Percentiles rank a stretch among this genome's conserved stretches.
Conservation (phyloP, 2,797 vertebrate species). For the Schizopygopsis pylzovi region DNA sequence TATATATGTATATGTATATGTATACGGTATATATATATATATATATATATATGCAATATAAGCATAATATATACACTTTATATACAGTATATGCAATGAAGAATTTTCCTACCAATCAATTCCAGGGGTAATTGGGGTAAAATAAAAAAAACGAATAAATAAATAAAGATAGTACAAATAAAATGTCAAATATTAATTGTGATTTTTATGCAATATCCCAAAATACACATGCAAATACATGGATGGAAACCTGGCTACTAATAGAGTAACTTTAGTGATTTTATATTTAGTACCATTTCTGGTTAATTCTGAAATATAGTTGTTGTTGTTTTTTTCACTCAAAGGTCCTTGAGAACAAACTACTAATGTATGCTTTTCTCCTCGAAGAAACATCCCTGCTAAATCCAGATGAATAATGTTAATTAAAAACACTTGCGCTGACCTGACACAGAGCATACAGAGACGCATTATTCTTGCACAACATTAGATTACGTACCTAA, state of each 20-base stretch:
- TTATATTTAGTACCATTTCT: neutral
- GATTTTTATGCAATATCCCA: too few species aligned
- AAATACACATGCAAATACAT: neutral
- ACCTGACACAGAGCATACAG: slow-evolving; percentile 11
- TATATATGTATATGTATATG: too few species aligned
- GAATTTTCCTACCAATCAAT: too few species aligned
- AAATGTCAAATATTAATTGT: too few species aligned
- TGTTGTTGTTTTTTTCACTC: neutral
- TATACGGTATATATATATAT: too few species aligned
- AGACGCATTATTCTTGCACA: slow-evolving; percentile 33
- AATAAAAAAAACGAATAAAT: too few species aligned
- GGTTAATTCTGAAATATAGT: neutral
- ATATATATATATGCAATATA: too few species aligned
- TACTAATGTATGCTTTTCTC: neutral
- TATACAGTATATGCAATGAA: too few species aligned
- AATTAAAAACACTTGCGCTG: slow-evolving; percentile 27
- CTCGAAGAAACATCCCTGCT: neutral
- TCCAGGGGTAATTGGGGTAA: too few species aligned
- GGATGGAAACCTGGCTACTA: neutral
- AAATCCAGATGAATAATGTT: slow-evolving; percentile 24
- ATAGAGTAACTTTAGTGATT: neutral
- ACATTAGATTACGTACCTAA: slow-evolving; percentile 38
- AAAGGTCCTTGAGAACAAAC: neutral
- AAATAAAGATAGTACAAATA: too few species aligned
- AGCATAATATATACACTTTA: too few species aligned